Evolutionary conservation across 37 sponge, comb jelly and placozoan species (phyloP).

Genomic region (Halisarca cf. caerulea): DNA sequence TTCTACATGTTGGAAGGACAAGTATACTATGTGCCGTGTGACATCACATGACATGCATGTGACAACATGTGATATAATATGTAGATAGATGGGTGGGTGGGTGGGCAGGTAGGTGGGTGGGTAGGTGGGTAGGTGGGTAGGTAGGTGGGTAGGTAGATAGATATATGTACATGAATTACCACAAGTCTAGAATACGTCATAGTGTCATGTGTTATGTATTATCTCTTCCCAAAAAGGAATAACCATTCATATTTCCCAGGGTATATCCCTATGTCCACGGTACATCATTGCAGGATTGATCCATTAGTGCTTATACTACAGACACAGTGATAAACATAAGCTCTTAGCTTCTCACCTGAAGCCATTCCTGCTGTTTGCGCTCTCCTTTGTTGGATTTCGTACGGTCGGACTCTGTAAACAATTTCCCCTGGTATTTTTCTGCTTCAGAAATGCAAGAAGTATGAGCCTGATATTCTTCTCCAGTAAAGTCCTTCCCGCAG

Average conservation of each 20-base stretch:
- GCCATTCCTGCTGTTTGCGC: conserved; percentile 92
- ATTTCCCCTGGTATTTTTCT: conserved; percentile 92
- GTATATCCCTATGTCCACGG: no score
- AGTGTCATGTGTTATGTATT: no score
- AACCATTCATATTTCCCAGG: not conserved
- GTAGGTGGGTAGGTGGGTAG: no score
- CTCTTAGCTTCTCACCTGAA: conserved; percentile 56
- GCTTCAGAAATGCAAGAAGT: conserved; percentile 96
- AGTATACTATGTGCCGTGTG: no score
- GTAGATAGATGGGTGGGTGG: no score
- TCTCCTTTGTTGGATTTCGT: conserved; percentile 78
- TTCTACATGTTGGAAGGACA: no score
- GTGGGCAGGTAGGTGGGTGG: no score
- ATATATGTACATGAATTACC: not conserved
- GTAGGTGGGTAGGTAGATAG: no score
- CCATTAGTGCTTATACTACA: not conserved
- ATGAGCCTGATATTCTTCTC: conserved; percentile 81
- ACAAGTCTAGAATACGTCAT: not conserved
- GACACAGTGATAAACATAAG: not conserved
- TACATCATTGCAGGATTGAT: no score
- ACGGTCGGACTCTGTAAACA: conserved; percentile 66
- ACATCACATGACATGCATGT: no score
- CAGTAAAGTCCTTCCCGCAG: conserved; percentile 92
- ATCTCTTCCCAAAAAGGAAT: not conserved
- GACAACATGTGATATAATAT: no score